A percentile compares a stretch with the other conserved stretches of the same genome.
Evolutionary conservation across 1,140 invertebrate species (phyloP).

Genomic region (Atta texana): DNA sequence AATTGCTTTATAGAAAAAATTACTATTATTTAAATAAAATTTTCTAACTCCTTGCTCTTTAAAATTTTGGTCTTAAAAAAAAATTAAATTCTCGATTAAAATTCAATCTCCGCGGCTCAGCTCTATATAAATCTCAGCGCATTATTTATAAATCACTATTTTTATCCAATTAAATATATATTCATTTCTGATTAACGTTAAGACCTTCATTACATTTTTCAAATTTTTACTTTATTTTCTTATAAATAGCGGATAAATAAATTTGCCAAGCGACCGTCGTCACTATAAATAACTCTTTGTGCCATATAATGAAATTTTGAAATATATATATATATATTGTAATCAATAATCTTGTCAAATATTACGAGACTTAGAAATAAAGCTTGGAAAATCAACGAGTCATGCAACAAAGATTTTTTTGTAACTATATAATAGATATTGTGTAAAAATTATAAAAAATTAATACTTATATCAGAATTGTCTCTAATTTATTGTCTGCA

Average conservation of each 20-base stretch:
- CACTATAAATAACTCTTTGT: slow-evolving; percentile 74
- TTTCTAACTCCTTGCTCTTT: background rate
- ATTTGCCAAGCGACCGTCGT: slow-evolving; percentile 57
- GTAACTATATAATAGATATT: slow-evolving; percentile 73
- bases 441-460: slow-evolving; percentile 76
- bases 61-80: too few relatives aligned
- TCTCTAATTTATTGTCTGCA: slow-evolving; percentile 62
- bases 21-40: slow-evolving; percentile 7
- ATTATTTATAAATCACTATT: slow-evolving; percentile 16
- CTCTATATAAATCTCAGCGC: slow-evolving; percentile 28
- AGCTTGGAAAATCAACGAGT: slow-evolving; percentile 63
- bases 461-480: slow-evolving; percentile 65
- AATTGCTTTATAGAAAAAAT: background rate
- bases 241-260: slow-evolving; percentile 56
- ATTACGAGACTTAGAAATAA: slow-evolving; percentile 54
- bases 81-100: background rate
- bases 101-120: background rate
- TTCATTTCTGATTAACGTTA: slow-evolving; percentile 22
- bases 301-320: slow-evolving; percentile 80
- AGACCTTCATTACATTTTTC: background rate
- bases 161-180: slow-evolving; percentile 27
- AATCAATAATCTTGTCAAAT: slow-evolving; percentile 25
- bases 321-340: slow-evolving; percentile 50
- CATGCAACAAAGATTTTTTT: slow-evolving; percentile 70
- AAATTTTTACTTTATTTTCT: slow-evolving; percentile 26